These are phyloP conservation scores for Echiichthys vipera DNA, from an alignment of 2,797 vertebrate species.

Conservation along the genomic window DNA sequence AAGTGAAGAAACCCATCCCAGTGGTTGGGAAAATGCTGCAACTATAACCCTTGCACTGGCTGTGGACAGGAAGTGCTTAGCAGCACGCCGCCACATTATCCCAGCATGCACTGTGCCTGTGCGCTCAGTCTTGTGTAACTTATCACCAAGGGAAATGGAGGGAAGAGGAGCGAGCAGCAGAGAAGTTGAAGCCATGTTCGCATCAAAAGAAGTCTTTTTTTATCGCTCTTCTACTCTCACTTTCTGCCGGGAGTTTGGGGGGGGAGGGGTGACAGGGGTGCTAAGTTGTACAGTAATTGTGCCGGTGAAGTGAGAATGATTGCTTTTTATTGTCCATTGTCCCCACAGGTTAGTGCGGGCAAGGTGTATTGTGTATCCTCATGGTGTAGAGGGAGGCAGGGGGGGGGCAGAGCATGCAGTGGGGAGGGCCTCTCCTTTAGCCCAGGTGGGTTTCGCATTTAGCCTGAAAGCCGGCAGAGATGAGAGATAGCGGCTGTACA, in stretches of 20 bases:
- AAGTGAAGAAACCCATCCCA: slow-evolving; percentile 14
- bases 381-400: slow-evolving; percentile 67
- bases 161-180: slow-evolving; percentile 49
- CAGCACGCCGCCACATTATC: slow-evolving; percentile 72
- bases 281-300: slow-evolving; percentile 71
- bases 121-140: slow-evolving; percentile 66
- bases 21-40: background rate
- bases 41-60: slow-evolving; percentile 21
- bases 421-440: slow-evolving; percentile 83
- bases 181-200: slow-evolving; percentile 31
- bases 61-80: slow-evolving; percentile 67
- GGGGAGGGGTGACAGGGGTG: slow-evolving; percentile 26
- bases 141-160: slow-evolving; percentile 68
- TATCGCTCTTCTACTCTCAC: slow-evolving; percentile 27
- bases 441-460: slow-evolving; percentile 91
- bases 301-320: slow-evolving; percentile 69
- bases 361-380: slow-evolving; percentile 84
- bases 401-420: slow-evolving; percentile 75
- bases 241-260: slow-evolving; percentile 14
- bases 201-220: slow-evolving; percentile 35
- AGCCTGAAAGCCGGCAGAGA: slow-evolving; percentile 83
- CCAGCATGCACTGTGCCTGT: slow-evolving; percentile 65
- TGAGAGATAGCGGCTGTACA: slow-evolving; percentile 73
- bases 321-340: slow-evolving; percentile 82
- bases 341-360: slow-evolving; percentile 85